These are phyloP conservation scores for Philantomba maxwellii DNA, from an alignment of 2,113 vertebrate species.

Conservation along the genomic window DNA sequence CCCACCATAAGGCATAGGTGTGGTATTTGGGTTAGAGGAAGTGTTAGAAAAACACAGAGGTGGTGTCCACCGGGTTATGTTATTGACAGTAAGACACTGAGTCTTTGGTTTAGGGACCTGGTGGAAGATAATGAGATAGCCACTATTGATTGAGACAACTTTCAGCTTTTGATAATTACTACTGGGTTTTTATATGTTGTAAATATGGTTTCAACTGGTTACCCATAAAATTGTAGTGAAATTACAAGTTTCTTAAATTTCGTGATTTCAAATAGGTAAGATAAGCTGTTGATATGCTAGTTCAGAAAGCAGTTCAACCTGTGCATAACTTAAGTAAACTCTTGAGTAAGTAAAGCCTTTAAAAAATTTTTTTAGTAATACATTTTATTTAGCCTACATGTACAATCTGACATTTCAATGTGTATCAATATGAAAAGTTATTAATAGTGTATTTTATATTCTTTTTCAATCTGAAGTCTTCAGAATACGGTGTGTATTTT, in stretches of 20 bases:
- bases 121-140: background rate
- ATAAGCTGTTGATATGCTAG: background rate
- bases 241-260: background rate
- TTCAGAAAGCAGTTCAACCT: background rate
- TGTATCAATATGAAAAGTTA: background rate
- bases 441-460: background rate
- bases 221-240: background rate
- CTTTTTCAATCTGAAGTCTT: background rate
- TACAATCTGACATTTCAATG: background rate
- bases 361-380: background rate
- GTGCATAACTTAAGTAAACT: background rate
- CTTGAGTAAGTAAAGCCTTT: background rate
- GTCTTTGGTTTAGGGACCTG: background rate
- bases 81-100: background rate
- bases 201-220: background rate
- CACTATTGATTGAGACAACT: background rate
- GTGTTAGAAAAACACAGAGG: background rate
- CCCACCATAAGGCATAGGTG: background rate
- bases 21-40: background rate
- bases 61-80: background rate
- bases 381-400: background rate
- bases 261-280: background rate
- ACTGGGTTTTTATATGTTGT: background rate
- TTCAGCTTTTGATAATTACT: background rate
- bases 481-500: background rate